Percentiles rank a stretch among this genome's conserved stretches.
Conservation (phyloP, 2,888 invertebrate species). For the Melipona beecheii region DNA sequence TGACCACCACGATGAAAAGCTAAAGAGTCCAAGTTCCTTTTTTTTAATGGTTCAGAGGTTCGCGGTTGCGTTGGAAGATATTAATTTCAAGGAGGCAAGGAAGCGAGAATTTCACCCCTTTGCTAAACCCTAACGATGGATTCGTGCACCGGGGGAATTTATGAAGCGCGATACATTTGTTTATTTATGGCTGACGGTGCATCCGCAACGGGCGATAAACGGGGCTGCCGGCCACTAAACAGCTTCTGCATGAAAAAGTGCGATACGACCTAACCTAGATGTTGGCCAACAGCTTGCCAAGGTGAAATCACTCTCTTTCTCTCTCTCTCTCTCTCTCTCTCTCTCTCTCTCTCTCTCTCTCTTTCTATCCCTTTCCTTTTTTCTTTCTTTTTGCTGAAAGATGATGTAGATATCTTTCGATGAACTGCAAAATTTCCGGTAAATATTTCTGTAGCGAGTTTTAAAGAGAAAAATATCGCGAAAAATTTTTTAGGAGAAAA, state of each 20-base stretch:
- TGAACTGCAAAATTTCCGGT: not conserved
- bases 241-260: not conserved
- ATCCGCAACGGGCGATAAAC: conserved; percentile 20
- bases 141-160: conserved; percentile 11
- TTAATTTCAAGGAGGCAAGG: not conserved
- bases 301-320: not conserved
- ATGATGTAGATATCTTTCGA: not conserved
- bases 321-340: no score
- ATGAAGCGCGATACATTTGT: conserved; percentile 26
- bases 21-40: not conserved
- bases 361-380: no score
- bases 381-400: not conserved
- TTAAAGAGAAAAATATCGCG: not conserved
- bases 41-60: not conserved
- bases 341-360: no score
- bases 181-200: conserved; percentile 36
- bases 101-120: not conserved
- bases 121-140: conserved; percentile 4
- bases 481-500: no score
- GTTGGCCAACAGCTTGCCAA: not conserved
- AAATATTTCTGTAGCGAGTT: not conserved
- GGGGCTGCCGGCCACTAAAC: conserved; percentile 1
- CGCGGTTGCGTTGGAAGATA: no score
- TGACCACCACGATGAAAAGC: not conserved
- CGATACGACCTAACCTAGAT: not conserved